Evolutionary conservation across 2,888 invertebrate genomes (phyloP).

Genomic region (Shargacucullia verbasci): DNA sequence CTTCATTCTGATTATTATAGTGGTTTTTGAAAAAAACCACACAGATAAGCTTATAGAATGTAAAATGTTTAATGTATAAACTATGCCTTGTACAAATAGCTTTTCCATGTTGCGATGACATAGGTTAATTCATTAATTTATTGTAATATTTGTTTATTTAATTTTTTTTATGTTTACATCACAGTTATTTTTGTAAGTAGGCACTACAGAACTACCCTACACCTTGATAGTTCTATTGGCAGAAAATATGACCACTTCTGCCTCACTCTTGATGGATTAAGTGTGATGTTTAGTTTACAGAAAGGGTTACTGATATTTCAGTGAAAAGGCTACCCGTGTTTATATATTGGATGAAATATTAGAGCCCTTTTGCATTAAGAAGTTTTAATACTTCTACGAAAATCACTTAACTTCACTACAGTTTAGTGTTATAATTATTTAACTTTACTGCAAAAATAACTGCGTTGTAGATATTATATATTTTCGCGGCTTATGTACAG

Average conservation of each 20-base stretch:
- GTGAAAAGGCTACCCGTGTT: too few relatives aligned
- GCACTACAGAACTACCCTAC: too few relatives aligned
- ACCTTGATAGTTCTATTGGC: too few relatives aligned
- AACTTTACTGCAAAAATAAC: constrained; percentile 20
- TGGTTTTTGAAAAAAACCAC: constrained; percentile 48
- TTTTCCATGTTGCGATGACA: constrained; percentile 51
- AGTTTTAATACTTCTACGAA: too few relatives aligned
- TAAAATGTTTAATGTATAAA: constrained; percentile 54
- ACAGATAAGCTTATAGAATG: constrained; percentile 33
- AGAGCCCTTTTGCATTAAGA: too few relatives aligned
- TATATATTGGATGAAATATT: too few relatives aligned
- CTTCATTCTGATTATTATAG: not conserved
- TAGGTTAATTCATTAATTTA: constrained; percentile 58
- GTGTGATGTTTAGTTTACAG: too few relatives aligned
- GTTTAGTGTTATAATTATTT: not conserved
- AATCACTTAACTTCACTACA: not conserved
- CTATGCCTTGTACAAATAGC: constrained; percentile 61
- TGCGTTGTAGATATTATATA: constrained; percentile 7
- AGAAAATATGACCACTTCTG: too few relatives aligned
- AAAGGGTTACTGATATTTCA: too few relatives aligned
- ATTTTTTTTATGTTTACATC: constrained; percentile 20
- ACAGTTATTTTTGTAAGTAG: constrained; percentile 35
- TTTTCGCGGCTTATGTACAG: constrained; percentile 24
- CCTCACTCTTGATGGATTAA: too few relatives aligned
- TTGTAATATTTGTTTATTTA: constrained; percentile 48